Evolutionary conservation across 2,113 vertebrate genomes (phyloP).

Genomic region (Podarcis cretensis): DNA sequence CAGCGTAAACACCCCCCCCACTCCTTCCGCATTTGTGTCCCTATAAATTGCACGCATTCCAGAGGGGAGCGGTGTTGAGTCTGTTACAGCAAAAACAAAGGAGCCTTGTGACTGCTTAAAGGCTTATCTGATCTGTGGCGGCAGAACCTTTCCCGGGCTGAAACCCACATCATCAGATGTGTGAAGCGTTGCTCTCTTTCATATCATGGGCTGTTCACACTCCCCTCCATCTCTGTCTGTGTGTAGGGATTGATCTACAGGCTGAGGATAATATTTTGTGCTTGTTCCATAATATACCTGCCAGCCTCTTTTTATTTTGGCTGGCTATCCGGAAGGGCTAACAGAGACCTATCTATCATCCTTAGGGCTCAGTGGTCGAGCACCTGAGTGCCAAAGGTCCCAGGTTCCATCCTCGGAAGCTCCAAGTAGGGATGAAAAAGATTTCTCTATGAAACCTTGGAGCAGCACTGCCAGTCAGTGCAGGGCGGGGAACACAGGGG

Average conservation of each 20-base stretch:
- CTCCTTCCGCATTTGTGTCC: background rate
- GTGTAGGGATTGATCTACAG: background rate
- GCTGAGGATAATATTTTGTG: background rate
- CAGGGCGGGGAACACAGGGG: too few relatives aligned
- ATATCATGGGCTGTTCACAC: background rate
- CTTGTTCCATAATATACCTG: background rate
- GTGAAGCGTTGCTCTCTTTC: background rate
- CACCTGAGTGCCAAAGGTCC: too few relatives aligned
- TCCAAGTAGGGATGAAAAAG: too few relatives aligned
- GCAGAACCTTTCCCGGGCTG: background rate
- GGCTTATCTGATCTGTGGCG: background rate
- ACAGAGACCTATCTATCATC: background rate
- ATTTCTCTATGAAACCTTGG: too few relatives aligned
- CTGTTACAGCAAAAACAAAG: background rate
- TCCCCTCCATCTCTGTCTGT: background rate
- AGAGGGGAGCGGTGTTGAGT: background rate
- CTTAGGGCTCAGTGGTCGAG: too few relatives aligned
- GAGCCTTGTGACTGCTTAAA: background rate
- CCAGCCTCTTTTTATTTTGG: background rate
- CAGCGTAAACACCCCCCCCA: background rate
- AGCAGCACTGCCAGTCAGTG: too few relatives aligned
- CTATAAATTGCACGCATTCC: background rate
- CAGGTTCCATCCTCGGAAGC: too few relatives aligned
- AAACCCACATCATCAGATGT: background rate
- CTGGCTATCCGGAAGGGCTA: background rate